phyloP scores from a whole-genome alignment of 1,140 invertebrate genomes.

The Macrostomum lignano region DNA sequence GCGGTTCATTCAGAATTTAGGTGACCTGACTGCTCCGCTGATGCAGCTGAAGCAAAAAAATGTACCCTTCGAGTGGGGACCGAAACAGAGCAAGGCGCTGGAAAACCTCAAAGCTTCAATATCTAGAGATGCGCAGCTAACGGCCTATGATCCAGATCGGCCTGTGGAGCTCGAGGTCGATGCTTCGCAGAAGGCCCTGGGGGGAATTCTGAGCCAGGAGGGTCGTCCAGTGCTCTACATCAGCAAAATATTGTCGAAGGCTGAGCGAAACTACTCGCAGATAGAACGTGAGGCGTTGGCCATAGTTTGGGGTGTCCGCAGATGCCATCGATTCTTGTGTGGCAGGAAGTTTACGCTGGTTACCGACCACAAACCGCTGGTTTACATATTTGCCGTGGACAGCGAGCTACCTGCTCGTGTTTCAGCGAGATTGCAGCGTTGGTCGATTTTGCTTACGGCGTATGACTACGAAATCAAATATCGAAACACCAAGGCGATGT shows the following conservation, averaged over 20 bases:
- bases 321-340: slow-evolving; percentile 23
- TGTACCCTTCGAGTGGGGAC: slow-evolving; percentile 6
- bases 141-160: neutral
- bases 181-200: slow-evolving; percentile 10
- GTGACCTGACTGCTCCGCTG: slow-evolving; percentile 1
- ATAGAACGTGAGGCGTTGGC: slow-evolving; percentile 25
- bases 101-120: neutral
- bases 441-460: too few species aligned
- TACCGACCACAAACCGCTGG: slow-evolving; percentile 26
- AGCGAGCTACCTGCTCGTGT: too few species aligned
- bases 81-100: slow-evolving; percentile 5
- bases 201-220: slow-evolving; percentile 11
- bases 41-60: slow-evolving; percentile 6
- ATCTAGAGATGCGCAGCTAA: neutral
- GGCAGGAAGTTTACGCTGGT: slow-evolving; percentile 16
- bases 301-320: slow-evolving; percentile 20
- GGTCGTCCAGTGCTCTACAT: slow-evolving; percentile 10
- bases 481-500: too few species aligned
- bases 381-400: too few species aligned
- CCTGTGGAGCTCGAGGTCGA: slow-evolving; percentile 7
- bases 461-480: too few species aligned
- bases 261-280: slow-evolving; percentile 16
- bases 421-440: too few species aligned
- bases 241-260: slow-evolving; percentile 8
- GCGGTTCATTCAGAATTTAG: slow-evolving; percentile 6